These are phyloP conservation scores for Hirtodrosophila alboralis DNA, from an alignment of 2,888 invertebrate species.

Conservation along the genomic window DNA sequence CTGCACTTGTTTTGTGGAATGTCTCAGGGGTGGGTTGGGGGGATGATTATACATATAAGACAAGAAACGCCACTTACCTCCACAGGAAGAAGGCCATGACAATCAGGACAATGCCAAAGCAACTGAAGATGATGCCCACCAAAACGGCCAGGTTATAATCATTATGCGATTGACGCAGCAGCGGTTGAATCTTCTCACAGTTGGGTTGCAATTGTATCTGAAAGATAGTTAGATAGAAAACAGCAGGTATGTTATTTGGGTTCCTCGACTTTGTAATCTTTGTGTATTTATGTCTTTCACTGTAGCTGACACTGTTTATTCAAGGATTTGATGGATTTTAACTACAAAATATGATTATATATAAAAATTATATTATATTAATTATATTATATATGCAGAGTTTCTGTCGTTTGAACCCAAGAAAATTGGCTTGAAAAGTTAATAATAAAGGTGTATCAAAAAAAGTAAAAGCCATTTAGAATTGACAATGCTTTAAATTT, in stretches of 20 bases:
- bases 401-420: no score
- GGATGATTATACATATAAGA: no score
- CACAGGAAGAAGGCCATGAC: conserved; percentile 89
- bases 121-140: conserved; percentile 89
- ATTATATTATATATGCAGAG: no score
- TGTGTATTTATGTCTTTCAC: conserved; percentile 33
- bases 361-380: no score
- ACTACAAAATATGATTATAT: no score
- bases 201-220: conserved; percentile 87
- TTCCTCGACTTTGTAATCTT: background rate
- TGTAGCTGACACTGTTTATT: conserved; percentile 38
- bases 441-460: no score
- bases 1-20: conserved; percentile 51
- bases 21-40: background rate
- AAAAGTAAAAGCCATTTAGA: no score
- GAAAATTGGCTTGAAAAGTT: no score
- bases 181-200: conserved; percentile 87
- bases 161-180: conserved; percentile 86
- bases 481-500: no score
- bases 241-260: conserved; percentile 8
- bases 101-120: conserved; percentile 88
- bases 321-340: no score
- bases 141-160: conserved; percentile 89
- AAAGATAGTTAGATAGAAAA: no score
- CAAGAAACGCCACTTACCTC: conserved; percentile 86